Percentiles rank a stretch among this genome's conserved stretches.
Evolutionary conservation across 2,797 vertebrate genomes (phyloP).

Genomic region (Sorex maritimensis): DNA sequence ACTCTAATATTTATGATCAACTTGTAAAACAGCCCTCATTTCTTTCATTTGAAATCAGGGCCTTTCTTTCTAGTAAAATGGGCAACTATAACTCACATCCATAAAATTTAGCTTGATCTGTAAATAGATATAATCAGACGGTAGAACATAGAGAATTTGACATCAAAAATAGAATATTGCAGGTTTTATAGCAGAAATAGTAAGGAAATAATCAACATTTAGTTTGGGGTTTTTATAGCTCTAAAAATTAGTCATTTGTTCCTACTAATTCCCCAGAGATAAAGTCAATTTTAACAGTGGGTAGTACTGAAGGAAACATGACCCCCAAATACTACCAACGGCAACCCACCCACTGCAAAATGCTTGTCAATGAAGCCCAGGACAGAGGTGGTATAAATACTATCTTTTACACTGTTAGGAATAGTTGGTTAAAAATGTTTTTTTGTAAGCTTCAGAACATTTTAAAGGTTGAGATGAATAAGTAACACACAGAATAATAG

Average conservation of each 20-base stretch:
- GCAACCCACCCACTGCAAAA: neutral
- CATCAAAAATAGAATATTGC: neutral
- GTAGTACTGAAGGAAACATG: neutral
- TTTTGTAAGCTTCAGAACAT: neutral
- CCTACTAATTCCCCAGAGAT: neutral
- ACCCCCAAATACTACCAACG: neutral
- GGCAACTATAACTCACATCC: too few species aligned
- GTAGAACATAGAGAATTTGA: neutral
- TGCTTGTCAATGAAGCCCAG: neutral
- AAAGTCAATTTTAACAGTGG: neutral
- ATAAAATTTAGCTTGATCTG: too few species aligned
- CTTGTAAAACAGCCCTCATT: neutral
- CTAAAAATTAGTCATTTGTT: neutral
- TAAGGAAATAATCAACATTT: neutral
- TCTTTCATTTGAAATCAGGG: neutral
- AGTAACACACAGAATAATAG: neutral
- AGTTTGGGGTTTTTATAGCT: neutral
- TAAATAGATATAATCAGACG: too few species aligned
- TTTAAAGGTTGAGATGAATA: neutral
- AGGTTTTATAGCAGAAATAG: neutral
- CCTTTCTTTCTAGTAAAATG: neutral
- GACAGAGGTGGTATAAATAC: neutral
- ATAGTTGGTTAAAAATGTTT: neutral
- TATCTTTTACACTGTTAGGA: neutral
- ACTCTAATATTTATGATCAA: neutral